These are phyloP conservation scores for Standfussiana lucernea DNA, from an alignment of 2,888 invertebrate species.

Conservation along the genomic window DNA sequence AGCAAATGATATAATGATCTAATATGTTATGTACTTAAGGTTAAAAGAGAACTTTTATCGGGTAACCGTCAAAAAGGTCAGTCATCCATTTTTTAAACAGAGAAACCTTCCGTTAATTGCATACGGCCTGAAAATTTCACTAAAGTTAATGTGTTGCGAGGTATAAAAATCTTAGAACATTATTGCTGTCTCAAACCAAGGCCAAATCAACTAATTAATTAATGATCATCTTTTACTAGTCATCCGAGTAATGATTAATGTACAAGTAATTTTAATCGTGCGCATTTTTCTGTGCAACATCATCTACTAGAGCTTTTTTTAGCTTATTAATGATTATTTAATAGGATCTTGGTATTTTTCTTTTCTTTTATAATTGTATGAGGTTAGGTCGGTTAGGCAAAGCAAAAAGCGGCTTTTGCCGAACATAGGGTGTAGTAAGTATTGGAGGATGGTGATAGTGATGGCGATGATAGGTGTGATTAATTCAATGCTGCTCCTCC, in stretches of 20 bases:
- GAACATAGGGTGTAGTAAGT: not conserved
- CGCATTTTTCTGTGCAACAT: not conserved
- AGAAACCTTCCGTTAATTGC: too few relatives aligned
- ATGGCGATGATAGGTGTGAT: not conserved
- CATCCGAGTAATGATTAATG: not conserved
- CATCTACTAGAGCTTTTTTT: not conserved
- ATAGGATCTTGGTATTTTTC: not conserved
- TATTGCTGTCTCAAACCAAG: not conserved
- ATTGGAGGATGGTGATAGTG: not conserved
- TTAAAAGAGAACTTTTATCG: too few relatives aligned
- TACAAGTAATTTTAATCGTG: not conserved
- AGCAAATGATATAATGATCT: too few relatives aligned
- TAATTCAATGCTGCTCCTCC: not conserved
- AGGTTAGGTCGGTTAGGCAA: not conserved
- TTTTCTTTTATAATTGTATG: not conserved
- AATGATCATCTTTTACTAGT: constrained; percentile 22
- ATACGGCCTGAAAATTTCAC: not conserved
- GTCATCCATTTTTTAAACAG: too few relatives aligned
- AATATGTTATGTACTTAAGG: too few relatives aligned
- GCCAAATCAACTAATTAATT: constrained; percentile 11
- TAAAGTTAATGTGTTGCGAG: not conserved
- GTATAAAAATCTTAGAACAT: constrained; percentile 9
- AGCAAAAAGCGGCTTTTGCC: not conserved
- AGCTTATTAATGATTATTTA: not conserved
- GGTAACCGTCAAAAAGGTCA: too few relatives aligned